Evolutionary conservation across 2,888 invertebrate species (phyloP).

Genomic region (Aporophyla nigra): DNA sequence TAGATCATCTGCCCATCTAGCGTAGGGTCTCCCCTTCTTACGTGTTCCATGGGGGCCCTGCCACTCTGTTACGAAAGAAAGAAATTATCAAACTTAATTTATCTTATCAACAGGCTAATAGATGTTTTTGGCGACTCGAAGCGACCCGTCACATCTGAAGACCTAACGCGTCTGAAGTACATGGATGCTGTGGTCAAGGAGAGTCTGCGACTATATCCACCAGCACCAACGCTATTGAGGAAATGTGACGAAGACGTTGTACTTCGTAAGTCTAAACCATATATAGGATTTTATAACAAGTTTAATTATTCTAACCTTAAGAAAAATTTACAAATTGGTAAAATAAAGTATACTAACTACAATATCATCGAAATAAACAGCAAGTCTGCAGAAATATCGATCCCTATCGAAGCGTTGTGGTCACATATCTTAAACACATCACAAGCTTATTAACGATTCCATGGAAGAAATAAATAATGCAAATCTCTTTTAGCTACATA

Average conservation of each 20-base stretch:
- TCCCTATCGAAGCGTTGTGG: neutral
- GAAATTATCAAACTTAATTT: no score
- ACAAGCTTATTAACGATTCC: neutral
- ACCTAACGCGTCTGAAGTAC: slow-evolving; percentile 72
- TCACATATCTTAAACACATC: neutral
- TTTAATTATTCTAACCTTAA: neutral
- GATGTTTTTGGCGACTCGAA: slow-evolving; percentile 68
- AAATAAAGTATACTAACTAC: neutral
- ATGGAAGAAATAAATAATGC: neutral
- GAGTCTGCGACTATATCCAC: slow-evolving; percentile 74
- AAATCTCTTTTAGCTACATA: neutral
- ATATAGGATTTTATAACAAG: neutral
- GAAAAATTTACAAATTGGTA: neutral
- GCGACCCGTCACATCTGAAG: slow-evolving; percentile 63
- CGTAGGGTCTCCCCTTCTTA: no score
- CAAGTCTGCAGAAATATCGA: neutral
- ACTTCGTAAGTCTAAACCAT: slow-evolving; percentile 69
- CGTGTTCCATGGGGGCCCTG: no score
- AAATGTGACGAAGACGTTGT: slow-evolving; percentile 67
- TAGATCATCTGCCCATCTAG: no score
- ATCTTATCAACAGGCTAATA: slow-evolving; percentile 52
- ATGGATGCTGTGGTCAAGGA: slow-evolving; percentile 77
- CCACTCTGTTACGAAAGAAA: no score
- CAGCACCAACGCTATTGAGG: slow-evolving; percentile 70
- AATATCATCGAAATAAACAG: neutral